Base-by-base conservation (phyloP, 1,140 invertebrate genomes). In the Onthophagus taurus region DNA sequence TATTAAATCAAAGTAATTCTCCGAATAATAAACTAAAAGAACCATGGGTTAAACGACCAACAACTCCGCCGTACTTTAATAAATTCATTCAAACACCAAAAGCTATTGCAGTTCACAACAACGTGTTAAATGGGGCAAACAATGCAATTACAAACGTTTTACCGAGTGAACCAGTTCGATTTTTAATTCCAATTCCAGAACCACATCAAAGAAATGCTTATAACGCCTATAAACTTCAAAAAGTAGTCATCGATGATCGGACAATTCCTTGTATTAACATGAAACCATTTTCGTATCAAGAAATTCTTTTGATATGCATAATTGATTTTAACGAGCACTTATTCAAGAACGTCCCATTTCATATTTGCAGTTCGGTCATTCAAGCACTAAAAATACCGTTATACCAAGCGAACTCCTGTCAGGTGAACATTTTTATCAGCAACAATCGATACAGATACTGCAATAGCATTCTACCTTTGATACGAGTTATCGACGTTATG, bases 401-500 rank as follows among this genome's bases (percentile, higher is more conserved):
- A 5, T 41, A 41, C n/a, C 24, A 41, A n/a, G 38, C 38, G n/a
- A 41, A 41, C 23, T 26, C 21, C 8, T 26, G 19, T 7, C 38
- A 41, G n/a, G 23, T 29, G 3, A 21, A 24, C 17, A 76, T 83
- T 41, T 66, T 87, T 9, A 74, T 78, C 54, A 79, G 83, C 51
- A 77, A 75, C 35, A 81, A 81, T 44, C 85, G 83, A 56, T 80
- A 75, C 63, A 75, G 78, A 49, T 77, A 75, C 12, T 60, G 74
- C 3, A 41, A 41, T 24, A 21, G 29, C 12, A 21, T 29, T 4
- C 24, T 41, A 16, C 19, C 24, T 24, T 14, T 41, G 23, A 16
- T 41, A 5, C 16, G 13, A 24, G 14, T 41, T 17, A 13, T 16
- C 9, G 38, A 41, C 5, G 23, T 41, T 11, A 26, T 41, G 24